Base-by-base conservation (phyloP, 2,797 vertebrate genomes). In the Artibeus jamaicensis region DNA sequence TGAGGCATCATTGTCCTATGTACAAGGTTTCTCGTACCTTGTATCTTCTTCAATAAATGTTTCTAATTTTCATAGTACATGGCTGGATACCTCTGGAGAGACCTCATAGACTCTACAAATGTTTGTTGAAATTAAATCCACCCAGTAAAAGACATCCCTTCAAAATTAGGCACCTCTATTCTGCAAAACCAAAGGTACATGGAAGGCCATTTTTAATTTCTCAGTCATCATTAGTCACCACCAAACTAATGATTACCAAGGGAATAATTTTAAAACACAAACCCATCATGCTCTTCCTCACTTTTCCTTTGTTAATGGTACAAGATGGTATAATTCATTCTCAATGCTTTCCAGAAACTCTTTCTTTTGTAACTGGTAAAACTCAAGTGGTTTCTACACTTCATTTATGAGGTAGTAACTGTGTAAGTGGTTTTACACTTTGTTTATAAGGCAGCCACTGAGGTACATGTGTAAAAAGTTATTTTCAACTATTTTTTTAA, bases 331-430 rank as follows among this genome's bases (percentile, higher is more conserved):
- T 84, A 76, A 95, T 87, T 82, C 67, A 81, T 94, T 86, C 70
- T 84, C 94, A 74, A 46, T 89, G 74, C 57, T 93, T 96, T 82
- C 94, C 67, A 95, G 93, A 94, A 96, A 87, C 18, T 44, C 59
- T 93, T 85, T 76, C 37, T 86, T 89, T 91, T 89, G 44, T 83
- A 93, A 90, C 57, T 85, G 57, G 74, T 81, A 89, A 96, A 96
- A 93, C 50, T 87, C 81, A 67, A 89, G 81, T 85, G 34, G 59
- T 48, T 96, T 96, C 87, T 91, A 50, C 94, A 73, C 44, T 42
- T 87, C 32, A 24, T 94, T 96, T 96, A 97, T 44, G 84, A 94
- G 84, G 92, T 78, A 92, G 81, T 87, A 92, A 93, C 68, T 46
- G 24, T 92, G n/a, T 91, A 59, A 94, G 83, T 73, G 53, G 65